Evolutionary conservation across 2,888 invertebrate species (phyloP), one percentile per base, ranked within the genome.

Genomic region (Lepidochitona cinerea): DNA sequence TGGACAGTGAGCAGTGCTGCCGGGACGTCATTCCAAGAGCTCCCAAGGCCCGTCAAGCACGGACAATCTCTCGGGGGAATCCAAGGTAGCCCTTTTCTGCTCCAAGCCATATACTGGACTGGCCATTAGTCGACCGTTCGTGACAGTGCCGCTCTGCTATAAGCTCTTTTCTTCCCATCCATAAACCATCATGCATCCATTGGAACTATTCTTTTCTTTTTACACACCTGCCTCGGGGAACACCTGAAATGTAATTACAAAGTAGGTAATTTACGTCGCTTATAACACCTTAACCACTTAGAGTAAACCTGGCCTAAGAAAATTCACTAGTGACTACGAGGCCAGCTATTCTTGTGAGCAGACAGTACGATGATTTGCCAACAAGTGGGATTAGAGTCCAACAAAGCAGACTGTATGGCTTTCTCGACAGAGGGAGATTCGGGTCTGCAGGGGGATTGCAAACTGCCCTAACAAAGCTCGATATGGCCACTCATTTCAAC

Each of bases 191-290:
- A n/a, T n/a, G n/a, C n/a, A 12, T 41, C 41, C 41, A 41, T 18
- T 12, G 23, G 26, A 4, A 2, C 23, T 59, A 23, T 59, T 29
- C 59, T 14, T 32, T 59, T 32, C 29, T 2, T 9, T 29, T 14
- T 23, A 4, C 32, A 59, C 59, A 59, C 59, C 26, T 59, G 59
- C 59, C 26, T 59, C 26, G 26, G 32, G 59, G 59, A 18, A 4
- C 32, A 59, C 59, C 59, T 59, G 59, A 29, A 59, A 59, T 59
- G 59, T 59, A 59, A 59, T 59, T 59, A 59, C 59, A 59, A 59
- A 59, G 29, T 59, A 59, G 59, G 59, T 59, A 59, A 59, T 59
- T 59, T 32, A 14, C 29, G 12, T 32, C 14, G 59, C 23, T 59
- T 18, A 59, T 23, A 32, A 59, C 29, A 49, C 23, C 49, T 49